Evolutionary conservation across 92 coral and sea anemone species (phyloP).

Genomic region (Epizoanthus rinbou): DNA sequence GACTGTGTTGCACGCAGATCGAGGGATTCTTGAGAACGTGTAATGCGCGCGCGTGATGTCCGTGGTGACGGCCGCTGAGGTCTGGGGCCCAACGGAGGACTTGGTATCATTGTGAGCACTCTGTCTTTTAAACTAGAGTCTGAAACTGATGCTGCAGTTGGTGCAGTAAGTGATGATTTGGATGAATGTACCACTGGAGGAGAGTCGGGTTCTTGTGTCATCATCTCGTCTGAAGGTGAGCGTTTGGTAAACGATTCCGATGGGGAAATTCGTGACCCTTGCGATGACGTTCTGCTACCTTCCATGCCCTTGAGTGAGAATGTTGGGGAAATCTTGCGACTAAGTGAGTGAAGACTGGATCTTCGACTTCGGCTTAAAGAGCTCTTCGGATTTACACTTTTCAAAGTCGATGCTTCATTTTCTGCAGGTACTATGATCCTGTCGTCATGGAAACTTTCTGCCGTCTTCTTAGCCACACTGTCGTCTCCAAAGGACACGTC

Average conservation of each 20-base stretch:
- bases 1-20: constrained; percentile 61
- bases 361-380: constrained; percentile 26
- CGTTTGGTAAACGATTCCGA: constrained; percentile 6
- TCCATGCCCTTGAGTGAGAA: constrained; percentile 7
- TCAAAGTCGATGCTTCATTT: constrained; percentile 1
- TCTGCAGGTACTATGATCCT: constrained; percentile 7
- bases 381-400: not conserved
- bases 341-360: constrained; percentile 34
- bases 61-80: constrained; percentile 66
- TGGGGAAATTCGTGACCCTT: not conserved
- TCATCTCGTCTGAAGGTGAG: not conserved
- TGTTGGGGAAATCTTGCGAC: constrained; percentile 38
- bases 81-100: constrained; percentile 56
- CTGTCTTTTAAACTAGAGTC: not conserved
- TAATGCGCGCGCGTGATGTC: constrained; percentile 55
- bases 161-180: not conserved
- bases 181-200: not conserved
- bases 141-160: constrained; percentile 9
- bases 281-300: not conserved
- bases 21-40: constrained; percentile 58
- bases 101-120: constrained; percentile 22
- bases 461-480: not conserved
- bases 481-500: not conserved
- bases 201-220: not conserved
- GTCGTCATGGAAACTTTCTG: constrained; percentile 21